Base-by-base conservation (phyloP, 2,888 invertebrate species). In the Nymphalis polychloros region DNA sequence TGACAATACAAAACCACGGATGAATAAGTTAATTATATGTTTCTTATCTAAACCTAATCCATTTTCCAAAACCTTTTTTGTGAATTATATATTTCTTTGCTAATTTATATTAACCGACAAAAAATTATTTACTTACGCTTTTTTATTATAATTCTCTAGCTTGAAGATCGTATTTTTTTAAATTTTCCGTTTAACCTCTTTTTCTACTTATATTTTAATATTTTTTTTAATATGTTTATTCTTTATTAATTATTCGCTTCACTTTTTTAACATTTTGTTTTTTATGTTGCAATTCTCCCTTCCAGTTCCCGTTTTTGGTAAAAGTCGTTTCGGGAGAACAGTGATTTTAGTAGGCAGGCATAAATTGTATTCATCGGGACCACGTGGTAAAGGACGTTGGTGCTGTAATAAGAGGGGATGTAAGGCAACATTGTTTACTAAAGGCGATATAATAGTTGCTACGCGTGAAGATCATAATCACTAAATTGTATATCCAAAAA, bases 391-490 rank as follows among this genome's bases (percentile, higher is more conserved):
- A 48, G 35, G 48, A 0, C 76, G 77, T 0, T 86, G 86, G 86
- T 0, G 20, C 13, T 85, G 86, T 66, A 78, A 77, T 59, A 19
- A 8, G 16, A 79, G 50, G 48, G 57, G 62, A 5, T 86, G 86
- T 68, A 79, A 74, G 0, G 86, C 86, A 2, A 71, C 75, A 1
- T 65, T 86, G 23, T 76, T 70, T 66, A 86, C 84, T 3, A 72
- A 76, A 62, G 59, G 79, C 1, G 81, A 86, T 61, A 69, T 86
- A 2, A 86, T 86, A 31, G 70, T 79, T 2, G 76, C 65, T 55
- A 84, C 85, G 19, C 61, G 47, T 6, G 74, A 78, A 8, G 84
- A 84, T 64, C 86, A 86, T 68, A 79, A 74, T 27, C 85, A 86
- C 74, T 68, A 71, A 19, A 76, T 64, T 68, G 13, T 13, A 13